Conservation (phyloP, 2,113 vertebrate genomes). For the Asarcornis scutulata region DNA sequence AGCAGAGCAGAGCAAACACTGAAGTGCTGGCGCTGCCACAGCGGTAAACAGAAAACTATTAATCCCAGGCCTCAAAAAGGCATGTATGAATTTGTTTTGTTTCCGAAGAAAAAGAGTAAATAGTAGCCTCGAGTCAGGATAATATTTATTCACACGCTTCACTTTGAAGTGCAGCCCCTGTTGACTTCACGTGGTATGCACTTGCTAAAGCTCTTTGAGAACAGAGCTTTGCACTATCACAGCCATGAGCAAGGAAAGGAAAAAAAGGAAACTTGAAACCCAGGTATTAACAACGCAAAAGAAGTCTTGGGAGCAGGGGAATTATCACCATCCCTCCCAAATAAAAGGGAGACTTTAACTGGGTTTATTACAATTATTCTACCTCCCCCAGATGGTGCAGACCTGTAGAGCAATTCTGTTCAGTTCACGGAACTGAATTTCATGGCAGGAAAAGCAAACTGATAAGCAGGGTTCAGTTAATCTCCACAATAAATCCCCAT, state of each 20-base stretch:
- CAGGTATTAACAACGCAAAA: background rate
- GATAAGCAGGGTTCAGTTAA: background rate
- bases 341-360: background rate
- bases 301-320: background rate
- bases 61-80: background rate
- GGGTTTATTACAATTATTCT: background rate
- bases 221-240: background rate
- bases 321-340: background rate
- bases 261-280: constrained; percentile 27
- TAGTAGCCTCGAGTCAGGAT: constrained; percentile 21
- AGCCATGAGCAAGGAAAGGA: constrained; percentile 6
- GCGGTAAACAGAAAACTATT: background rate
- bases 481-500: background rate
- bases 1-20: background rate
- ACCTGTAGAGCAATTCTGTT: background rate
- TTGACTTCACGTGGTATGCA: background rate
- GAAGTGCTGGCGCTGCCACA: fast-evolving
- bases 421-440: background rate
- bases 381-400: background rate
- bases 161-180: constrained; percentile 55
- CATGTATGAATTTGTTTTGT: constrained; percentile 19
- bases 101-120: constrained; percentile 35
- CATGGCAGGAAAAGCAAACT: background rate
- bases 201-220: background rate
- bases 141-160: constrained; percentile 47